Evolutionary conservation across 2,797 vertebrate species (phyloP).

Genomic region (Urosaurus nigricauda): DNA sequence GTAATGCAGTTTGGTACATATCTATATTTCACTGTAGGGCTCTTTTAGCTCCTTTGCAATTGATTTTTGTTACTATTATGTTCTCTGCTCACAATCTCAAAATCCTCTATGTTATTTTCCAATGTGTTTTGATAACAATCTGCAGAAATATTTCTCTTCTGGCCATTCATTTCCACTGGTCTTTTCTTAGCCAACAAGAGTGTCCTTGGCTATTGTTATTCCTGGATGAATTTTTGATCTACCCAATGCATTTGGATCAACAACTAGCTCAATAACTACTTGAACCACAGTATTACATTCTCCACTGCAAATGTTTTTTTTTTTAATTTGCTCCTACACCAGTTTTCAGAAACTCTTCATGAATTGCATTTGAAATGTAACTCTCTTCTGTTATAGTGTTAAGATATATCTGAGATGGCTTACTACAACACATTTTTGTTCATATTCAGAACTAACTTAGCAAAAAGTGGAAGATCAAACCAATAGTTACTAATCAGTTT

Average conservation of each 20-base stretch:
- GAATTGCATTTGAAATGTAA: constrained; percentile 5
- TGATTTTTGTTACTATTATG: constrained; percentile 9
- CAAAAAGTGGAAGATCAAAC: not conserved
- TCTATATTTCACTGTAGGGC: not conserved
- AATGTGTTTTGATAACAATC: not conserved
- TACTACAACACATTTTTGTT: not conserved
- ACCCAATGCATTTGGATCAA: not conserved
- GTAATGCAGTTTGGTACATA: not conserved
- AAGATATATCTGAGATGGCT: not conserved
- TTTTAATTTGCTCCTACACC: not conserved
- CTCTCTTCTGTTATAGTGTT: not conserved
- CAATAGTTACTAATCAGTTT: not conserved
- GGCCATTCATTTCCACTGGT: not conserved
- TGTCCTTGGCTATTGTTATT: not conserved
- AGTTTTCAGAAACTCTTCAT: not conserved
- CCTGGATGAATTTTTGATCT: constrained; percentile 8
- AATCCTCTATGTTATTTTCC: constrained; percentile 13
- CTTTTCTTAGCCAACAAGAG: not conserved
- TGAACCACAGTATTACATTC: not conserved
- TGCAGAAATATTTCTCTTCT: not conserved
- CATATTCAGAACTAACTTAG: not conserved
- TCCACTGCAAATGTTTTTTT: not conserved
- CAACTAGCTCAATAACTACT: not conserved
- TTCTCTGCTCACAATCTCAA: not conserved
- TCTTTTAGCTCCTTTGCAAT: not conserved